Evolutionary conservation across 2,888 invertebrate genomes (phyloP).

Genomic region (Pristionchus fissidentatus): DNA sequence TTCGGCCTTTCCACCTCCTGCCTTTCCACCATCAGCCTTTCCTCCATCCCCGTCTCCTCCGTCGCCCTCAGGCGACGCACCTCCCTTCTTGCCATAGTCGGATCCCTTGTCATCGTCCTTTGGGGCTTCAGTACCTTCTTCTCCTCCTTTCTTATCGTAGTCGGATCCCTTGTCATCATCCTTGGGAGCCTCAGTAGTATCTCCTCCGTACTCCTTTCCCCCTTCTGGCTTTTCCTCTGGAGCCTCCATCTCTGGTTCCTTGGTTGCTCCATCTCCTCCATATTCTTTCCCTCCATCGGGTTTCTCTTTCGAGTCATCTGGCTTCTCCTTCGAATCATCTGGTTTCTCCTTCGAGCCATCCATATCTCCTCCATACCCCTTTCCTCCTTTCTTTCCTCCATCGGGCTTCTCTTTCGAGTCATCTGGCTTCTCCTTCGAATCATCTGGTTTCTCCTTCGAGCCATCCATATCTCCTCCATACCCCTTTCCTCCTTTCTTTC

Average conservation of each 20-base stretch:
- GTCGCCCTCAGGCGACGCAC: not conserved
- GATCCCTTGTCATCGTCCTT: constrained; percentile 17
- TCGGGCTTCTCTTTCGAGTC: not conserved
- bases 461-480: not conserved
- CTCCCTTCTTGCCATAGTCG: not conserved
- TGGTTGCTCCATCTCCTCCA: constrained; percentile 4
- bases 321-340: not conserved
- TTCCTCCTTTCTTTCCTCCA: not conserved
- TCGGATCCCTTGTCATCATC: not conserved
- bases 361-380: constrained; percentile 14
- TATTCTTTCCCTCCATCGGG: constrained; percentile 13
- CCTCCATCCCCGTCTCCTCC: not conserved
- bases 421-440: not conserved
- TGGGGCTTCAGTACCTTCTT: not conserved
- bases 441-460: constrained; percentile 1
- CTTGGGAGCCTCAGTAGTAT: not conserved
- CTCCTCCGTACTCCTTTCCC: constrained; percentile 15
- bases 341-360: not conserved
- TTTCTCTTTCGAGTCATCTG: not conserved
- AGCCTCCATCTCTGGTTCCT: not conserved
- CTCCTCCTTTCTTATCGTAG: not conserved
- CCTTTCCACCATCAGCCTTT: not conserved
- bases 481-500: not conserved
- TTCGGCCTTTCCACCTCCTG: not conserved
- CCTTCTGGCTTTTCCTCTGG: not conserved